Evolutionary conservation across 2,797 vertebrate genomes (phyloP), one percentile per base, ranked within the genome.

Genomic region (Coregonus sp.): DNA sequence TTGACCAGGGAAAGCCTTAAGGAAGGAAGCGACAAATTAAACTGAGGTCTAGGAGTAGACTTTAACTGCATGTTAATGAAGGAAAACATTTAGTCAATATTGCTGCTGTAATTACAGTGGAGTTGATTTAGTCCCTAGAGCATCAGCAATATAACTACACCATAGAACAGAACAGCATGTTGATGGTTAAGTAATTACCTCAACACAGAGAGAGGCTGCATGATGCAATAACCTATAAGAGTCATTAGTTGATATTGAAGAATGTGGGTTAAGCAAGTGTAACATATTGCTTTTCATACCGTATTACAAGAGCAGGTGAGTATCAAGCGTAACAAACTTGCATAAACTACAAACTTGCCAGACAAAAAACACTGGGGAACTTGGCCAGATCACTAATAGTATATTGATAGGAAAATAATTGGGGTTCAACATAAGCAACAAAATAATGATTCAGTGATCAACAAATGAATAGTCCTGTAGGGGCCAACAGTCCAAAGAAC

Each of bases 51-150:
- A 76, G 40, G 37, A 4, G n/a, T 74, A 78, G 71, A 74, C 67
- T 84, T 86, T 82, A 84, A 84, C 75, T 77, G 68, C 74, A 81
- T 81, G 84, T 84, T 91, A 89, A 88, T 89, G 81, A 87, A 81
- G 63, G 79, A 74, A 89, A 89, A 82, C 78, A 65, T 87, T 86
- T 77, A 84, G 77, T 73, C 80, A 86, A 82, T 87, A 87, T 86
- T 79, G 80, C 73, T 77, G 75, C 82, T 85, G 63, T 87, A 86
- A 88, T 86, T 85, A 90, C 80, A 73, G 80, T 78, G 66, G 73
- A 86, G 85, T 80, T 80, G 75, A 82, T 87, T 88, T 71, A 71
- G 78, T 84, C 83, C 74, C 74, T 0, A 2, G 82, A 79, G 80
- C 83, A 81, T 73, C 78, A 84, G 81, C 72, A 79, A 78, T 85